A percentile compares a stretch with the other conserved stretches of the same genome.
These are phyloP conservation scores for Cynopterus brachyotis DNA, from an alignment of 2,113 vertebrate species.

Conservation along the genomic window DNA sequence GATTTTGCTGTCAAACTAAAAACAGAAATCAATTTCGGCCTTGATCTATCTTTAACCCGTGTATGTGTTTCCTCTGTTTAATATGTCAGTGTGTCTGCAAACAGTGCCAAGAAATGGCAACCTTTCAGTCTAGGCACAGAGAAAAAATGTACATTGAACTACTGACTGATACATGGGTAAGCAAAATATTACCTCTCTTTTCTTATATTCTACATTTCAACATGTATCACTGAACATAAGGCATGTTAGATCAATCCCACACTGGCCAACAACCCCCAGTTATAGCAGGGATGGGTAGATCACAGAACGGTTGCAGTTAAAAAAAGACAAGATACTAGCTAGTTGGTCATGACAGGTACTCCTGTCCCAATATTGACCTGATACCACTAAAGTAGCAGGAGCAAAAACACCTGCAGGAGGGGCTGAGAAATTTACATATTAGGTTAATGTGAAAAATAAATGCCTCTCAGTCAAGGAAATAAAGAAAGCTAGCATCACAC, in stretches of 20 bases:
- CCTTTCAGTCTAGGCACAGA: neutral
- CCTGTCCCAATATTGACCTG: neutral
- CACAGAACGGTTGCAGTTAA: neutral
- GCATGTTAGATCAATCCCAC: neutral
- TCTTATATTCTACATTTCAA: conserved; percentile 16
- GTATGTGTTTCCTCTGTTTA: neutral
- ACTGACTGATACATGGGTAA: neutral
- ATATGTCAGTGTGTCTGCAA: neutral
- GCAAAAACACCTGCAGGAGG: neutral
- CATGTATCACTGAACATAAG: neutral
- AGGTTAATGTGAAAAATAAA: conserved; percentile 10
- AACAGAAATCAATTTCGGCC: neutral
- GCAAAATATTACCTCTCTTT: neutral
- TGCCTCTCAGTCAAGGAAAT: neutral
- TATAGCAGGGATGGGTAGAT: neutral
- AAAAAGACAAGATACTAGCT: neutral
- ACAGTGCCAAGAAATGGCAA: neutral
- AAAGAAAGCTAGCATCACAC: neutral
- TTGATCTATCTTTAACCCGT: neutral
- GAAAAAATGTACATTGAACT: neutral
- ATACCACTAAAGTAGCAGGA: neutral
- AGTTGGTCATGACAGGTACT: neutral
- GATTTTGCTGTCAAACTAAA: neutral
- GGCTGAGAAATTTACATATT: neutral
- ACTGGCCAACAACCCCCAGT: neutral